These are phyloP conservation scores for Cetonia aurata DNA, from an alignment of 2,888 invertebrate genomes.

Conservation along the genomic window DNA sequence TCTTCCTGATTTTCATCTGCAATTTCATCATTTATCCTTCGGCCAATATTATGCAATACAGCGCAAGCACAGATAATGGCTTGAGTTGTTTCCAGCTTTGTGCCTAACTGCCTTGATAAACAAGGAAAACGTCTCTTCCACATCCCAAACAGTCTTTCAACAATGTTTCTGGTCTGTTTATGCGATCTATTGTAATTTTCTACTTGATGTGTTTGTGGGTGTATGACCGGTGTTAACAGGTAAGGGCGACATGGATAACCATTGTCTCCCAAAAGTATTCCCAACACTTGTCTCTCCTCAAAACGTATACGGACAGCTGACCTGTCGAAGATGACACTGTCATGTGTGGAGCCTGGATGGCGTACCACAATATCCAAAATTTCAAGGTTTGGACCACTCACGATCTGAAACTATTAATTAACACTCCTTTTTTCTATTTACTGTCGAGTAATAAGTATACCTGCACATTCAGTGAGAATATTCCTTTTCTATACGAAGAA, in stretches of 20 bases:
- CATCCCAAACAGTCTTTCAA: constrained; percentile 49
- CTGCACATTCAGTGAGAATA: no score
- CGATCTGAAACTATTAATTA: no score
- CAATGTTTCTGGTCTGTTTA: constrained; percentile 46
- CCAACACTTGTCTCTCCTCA: constrained; percentile 41
- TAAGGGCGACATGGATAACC: constrained; percentile 50
- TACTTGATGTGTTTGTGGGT: constrained; percentile 40
- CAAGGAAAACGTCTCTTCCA: constrained; percentile 49
- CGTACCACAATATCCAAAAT: constrained; percentile 45
- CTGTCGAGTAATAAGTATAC: no score
- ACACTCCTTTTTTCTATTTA: no score
- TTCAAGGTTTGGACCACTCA: constrained; percentile 38
- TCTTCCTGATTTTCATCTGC: no score
- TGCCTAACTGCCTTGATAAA: background rate
- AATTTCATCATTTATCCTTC: no score
- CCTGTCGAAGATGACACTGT: constrained; percentile 42
- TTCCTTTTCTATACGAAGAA: no score
- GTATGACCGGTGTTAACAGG: constrained; percentile 48
- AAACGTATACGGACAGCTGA: constrained; percentile 14
- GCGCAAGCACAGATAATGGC: constrained; percentile 47
- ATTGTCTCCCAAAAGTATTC: constrained; percentile 50
- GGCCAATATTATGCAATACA: constrained; percentile 46
- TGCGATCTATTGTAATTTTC: constrained; percentile 46
- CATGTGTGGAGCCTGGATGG: constrained; percentile 45
- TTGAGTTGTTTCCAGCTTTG: constrained; percentile 23